phyloP scores from a whole-genome alignment of 2,888 invertebrate genomes.

The Axea sp. region DNA sequence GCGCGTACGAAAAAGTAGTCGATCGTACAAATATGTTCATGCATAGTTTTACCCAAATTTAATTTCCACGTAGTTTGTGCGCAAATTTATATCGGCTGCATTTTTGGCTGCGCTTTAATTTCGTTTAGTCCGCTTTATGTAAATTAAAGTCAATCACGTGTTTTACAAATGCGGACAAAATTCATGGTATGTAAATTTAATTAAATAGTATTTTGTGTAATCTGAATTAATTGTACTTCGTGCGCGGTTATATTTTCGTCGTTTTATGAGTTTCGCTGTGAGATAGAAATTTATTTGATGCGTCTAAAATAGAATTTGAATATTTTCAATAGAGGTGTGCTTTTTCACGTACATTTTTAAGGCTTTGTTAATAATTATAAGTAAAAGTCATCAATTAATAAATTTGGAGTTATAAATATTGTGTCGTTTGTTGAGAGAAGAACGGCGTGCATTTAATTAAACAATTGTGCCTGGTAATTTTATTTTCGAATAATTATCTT shows the following conservation, averaged over 20 bases:
- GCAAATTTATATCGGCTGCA: slow-evolving; percentile 27
- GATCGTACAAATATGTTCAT: too few species aligned
- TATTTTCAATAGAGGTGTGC: slow-evolving; percentile 5
- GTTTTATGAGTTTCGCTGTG: slow-evolving; percentile 5
- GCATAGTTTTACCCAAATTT: slow-evolving; percentile 13
- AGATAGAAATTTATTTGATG: slow-evolving; percentile 9
- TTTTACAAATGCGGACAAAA: slow-evolving; percentile 29
- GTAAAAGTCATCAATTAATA: too few species aligned
- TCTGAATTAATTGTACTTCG: slow-evolving; percentile 42
- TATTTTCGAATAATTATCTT: too few species aligned
- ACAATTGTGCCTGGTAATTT: too few species aligned
- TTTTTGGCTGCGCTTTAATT: slow-evolving; percentile 26
- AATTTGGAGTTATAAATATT: too few species aligned
- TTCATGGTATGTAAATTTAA: slow-evolving; percentile 47
- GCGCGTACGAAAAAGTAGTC: too few species aligned
- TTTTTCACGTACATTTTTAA: too few species aligned
- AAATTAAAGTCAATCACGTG: slow-evolving; percentile 42
- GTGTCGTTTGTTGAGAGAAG: too few species aligned
- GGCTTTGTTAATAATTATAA: too few species aligned
- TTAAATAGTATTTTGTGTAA: slow-evolving; percentile 48
- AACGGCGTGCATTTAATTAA: too few species aligned
- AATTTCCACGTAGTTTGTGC: slow-evolving; percentile 7
- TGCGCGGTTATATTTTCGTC: slow-evolving; percentile 11
- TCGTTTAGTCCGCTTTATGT: slow-evolving; percentile 28
- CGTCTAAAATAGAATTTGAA: too few species aligned